Conservation (phyloP, 2,888 invertebrate species). For the Diploptera punctata region DNA sequence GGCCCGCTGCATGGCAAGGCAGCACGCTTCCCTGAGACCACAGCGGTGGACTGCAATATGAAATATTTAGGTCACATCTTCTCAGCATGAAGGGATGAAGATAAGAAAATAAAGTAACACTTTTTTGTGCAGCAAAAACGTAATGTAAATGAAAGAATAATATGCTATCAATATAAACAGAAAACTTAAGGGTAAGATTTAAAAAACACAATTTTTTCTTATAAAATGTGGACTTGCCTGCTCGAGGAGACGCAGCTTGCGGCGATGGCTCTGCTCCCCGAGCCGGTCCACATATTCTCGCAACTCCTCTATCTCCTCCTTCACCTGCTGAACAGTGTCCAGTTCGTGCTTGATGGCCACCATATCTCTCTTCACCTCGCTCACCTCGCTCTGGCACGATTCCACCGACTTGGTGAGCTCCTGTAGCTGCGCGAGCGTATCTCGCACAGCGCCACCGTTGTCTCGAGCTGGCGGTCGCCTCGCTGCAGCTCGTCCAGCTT, state of each 20-base stretch:
- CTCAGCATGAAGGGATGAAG: too few species aligned
- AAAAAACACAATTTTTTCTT: neutral
- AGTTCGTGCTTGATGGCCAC: conserved; percentile 93
- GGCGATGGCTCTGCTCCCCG: conserved; percentile 88
- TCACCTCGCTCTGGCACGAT: conserved; percentile 93
- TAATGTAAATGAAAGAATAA: too few species aligned
- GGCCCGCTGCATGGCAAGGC: too few species aligned
- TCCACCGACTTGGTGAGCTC: conserved; percentile 94
- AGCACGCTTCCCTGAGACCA: too few species aligned
- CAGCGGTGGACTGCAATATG: too few species aligned
- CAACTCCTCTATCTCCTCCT: conserved; percentile 92
- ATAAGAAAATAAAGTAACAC: too few species aligned
- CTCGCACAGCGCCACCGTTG: conserved; percentile 92
- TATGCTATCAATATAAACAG: neutral
- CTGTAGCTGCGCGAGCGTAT: conserved; percentile 91
- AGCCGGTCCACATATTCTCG: conserved; percentile 91
- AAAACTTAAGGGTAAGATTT: neutral
- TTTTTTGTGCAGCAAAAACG: too few species aligned
- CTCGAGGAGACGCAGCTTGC: conserved; percentile 89
- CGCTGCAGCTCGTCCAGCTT: conserved; percentile 94
- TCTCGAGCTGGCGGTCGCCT: conserved; percentile 87
- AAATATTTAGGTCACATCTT: too few species aligned
- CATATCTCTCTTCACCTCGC: conserved; percentile 93
- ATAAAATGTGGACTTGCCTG: conserved; percentile 66
- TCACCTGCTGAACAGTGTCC: conserved; percentile 93